Base-by-base conservation (phyloP, 1,140 invertebrate genomes). In the Melipona quadrifasciata region DNA sequence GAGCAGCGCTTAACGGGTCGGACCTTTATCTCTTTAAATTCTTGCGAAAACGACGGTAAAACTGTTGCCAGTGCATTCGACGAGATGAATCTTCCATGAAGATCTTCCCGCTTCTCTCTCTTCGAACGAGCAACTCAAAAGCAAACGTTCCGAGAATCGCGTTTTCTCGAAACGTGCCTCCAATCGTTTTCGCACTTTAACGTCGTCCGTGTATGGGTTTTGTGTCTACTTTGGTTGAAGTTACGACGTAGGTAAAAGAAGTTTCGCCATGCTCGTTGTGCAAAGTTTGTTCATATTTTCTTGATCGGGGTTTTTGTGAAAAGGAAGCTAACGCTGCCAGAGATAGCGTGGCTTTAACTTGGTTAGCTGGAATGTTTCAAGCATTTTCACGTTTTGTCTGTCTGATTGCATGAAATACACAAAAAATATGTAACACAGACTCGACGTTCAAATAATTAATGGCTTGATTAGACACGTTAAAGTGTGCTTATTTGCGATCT, bases 41-140 rank as follows among this genome's bases (percentile, higher is more conserved):
- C 64, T 67, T 61, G 61, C 58, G n/a, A n/a, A 65, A 77, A 64
- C 76, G 61, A 78, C 47, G 19, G 31, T 67, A 51, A 79, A 68
- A 79, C 51, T 1, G 64, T 31, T 55, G 47, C 61, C 14, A 3
- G 27, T 19, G 14, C 39, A 6, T 8, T 34, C n/a, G 39, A 34
- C 24, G 39, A 6, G 16, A 34, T 68, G 47, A n/a, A 68, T 68
- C 31, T 55, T n/a, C 19, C 17, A 53, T 12, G 5, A 31, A 24
- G 10, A 68, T 68, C n/a, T n/a, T n/a, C n/a, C 34, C 24, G 8
- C 27, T 16, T 53, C 17, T 12, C 2, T 57, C 8, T 11, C 10
- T 0, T 34, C 14, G 10, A 61, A 39, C 11, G 6, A 61, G 3
- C 19, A 27, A 61, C 61, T 47, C 1, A 1, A 8, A 64, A 39